Evolutionary conservation across 1,140 invertebrate genomes (phyloP), one percentile per base, ranked within the genome.

Genomic region (Hypothenemus hampei): DNA sequence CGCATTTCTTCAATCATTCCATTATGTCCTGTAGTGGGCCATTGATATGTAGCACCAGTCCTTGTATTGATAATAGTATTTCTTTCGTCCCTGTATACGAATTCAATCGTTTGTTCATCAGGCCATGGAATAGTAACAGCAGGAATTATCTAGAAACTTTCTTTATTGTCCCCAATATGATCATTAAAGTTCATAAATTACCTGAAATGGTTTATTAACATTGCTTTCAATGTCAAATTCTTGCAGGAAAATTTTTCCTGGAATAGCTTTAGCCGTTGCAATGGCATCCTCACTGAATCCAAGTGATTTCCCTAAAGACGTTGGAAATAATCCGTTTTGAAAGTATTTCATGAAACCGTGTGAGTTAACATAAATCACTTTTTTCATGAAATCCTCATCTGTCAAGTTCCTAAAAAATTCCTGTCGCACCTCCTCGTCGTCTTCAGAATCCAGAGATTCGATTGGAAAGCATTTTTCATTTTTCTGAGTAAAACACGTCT

Each of bases 1-100:
- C 75, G 76, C 3, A 86, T 77, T 56, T 82, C 83, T 6, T 77
- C 74, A 0, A 87, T 72, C 73, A 85, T 81, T 10, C 76, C 69
- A 18, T 74, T 72, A 0, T 76, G 77, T n/a, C 76, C 69, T 18
- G 75, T 72, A 0, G 77, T 78, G 0, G 86, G 87, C 86, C 86
- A 89, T 51, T 76, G 75, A 50, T 80, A 81, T 26, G 67, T 69
- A 3, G 58, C 35, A 6, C 54, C 54, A 4, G 51, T 57, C 36
- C 48, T 49, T 33, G 49, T 63, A 23, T 66, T 62, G 11, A 56
- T 53, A 21, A 69, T 63, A 3, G 60, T 64, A 13, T 58, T 58
- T 37, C 67, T 48, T 29, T 62, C 57, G 40, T 60, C 58, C 29
- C 67, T 52, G n/a, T 39, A 44, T 8, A 48, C 23, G 49, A 64